These are phyloP conservation scores for Cyclophora albipunctata DNA, from an alignment of 2,888 invertebrate genomes.

Conservation along the genomic window DNA sequence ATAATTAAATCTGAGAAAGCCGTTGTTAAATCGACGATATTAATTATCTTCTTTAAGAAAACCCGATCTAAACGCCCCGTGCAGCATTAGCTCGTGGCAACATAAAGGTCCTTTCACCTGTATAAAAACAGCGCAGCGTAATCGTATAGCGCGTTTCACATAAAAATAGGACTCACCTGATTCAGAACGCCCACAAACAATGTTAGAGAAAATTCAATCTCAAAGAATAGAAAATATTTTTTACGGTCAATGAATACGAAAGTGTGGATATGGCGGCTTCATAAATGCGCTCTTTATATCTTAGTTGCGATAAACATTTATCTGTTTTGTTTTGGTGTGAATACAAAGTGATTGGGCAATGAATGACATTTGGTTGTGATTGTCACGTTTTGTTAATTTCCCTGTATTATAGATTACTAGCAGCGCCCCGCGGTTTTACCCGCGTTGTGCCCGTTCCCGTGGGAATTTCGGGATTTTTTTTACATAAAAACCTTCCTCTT, in stretches of 20 bases:
- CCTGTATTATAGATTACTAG: too few species aligned
- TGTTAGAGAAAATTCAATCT: slow-evolving; percentile 46
- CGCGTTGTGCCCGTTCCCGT: too few species aligned
- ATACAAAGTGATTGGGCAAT: too few species aligned
- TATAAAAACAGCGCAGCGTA: slow-evolving; percentile 63
- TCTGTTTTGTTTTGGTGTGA: neutral
- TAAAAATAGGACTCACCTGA: slow-evolving; percentile 6
- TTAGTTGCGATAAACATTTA: slow-evolving; percentile 3
- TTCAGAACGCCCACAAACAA: slow-evolving; percentile 14
- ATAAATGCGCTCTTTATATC: slow-evolving; percentile 1
- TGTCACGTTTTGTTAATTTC: too few species aligned
- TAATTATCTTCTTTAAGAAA: neutral
- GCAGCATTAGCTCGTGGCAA: too few species aligned
- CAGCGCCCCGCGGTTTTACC: too few species aligned
- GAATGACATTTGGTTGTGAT: too few species aligned
- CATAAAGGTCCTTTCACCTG: slow-evolving; percentile 22
- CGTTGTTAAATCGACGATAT: neutral
- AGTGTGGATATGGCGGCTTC: slow-evolving; percentile 44
- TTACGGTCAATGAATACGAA: slow-evolving; percentile 64
- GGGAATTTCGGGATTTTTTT: too few species aligned
- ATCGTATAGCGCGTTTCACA: slow-evolving; percentile 24
- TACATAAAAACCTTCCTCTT: too few species aligned
- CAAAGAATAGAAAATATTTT: slow-evolving; percentile 69
- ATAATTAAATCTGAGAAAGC: too few species aligned
- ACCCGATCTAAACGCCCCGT: too few species aligned